Evolutionary conservation across 2,888 invertebrate genomes (phyloP), one percentile per base, ranked within the genome.

Genomic region (Sepioteuthis lessoniana): DNA sequence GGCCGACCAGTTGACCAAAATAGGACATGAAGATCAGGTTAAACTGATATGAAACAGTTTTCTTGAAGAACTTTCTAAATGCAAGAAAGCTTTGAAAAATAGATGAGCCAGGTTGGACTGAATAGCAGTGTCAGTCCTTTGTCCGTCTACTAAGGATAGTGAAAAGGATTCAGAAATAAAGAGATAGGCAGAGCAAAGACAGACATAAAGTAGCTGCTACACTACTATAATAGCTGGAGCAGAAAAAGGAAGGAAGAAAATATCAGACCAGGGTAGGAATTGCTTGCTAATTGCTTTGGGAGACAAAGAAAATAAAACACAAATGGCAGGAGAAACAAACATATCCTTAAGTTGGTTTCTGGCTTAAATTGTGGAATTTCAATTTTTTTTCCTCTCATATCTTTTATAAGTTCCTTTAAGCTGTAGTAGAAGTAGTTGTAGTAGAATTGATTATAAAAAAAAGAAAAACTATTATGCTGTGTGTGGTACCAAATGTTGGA

Each of bases 261-360:
- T 47, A 47, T 47, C 47, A 47, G 55, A 55, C 55, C 55, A 76
- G 19, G 76, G 76, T 10, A 35, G 76, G 76, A 76, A 76, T 76
- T 76, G 76, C 76, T 76, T 76, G 76, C 76, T 76, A 35, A 35
- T 76, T 76, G 35, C 76, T 76, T 76, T 76, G 76, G 76, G 76
- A 76, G 76, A 76, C 76, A 76, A 76, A 76, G 76, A 76, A 76
- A 76, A 76, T 76, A 76, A 76, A 76, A 76, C 76, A 76, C 35
- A 76, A n/a, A 76, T n/a, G n/a, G 19, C n/a, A n/a, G n/a, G 76
- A 76, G 76, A 76, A 76, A 76, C 16, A 76, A 7, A 35, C 16
- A 76, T n/a, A 76, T 76, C 19, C 16, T 76, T 76, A 76, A 76
- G 16, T 60, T 60, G 60, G 31, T 60, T 76, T 76, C 76, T 76